phyloP scores from a whole-genome alignment of 2,113 vertebrate genomes.

The Eptesicus fuscus region DNA sequence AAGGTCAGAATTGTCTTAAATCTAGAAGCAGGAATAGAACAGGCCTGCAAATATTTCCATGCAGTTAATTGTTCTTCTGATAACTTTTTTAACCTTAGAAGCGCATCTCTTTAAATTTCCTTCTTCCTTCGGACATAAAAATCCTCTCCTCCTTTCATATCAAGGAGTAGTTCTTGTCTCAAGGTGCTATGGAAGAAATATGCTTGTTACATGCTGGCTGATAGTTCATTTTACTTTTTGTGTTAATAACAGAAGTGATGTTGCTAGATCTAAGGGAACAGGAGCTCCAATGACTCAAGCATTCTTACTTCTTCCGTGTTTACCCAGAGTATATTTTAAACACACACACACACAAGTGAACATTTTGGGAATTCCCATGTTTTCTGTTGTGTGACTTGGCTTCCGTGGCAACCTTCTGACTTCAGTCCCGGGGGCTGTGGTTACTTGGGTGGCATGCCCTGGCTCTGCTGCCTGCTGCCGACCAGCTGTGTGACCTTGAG shows the following conservation, averaged over 20 bases:
- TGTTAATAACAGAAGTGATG: neutral
- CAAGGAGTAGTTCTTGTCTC: neutral
- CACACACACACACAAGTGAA: neutral
- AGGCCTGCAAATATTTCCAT: neutral
- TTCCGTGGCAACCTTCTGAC: constrained; percentile 34
- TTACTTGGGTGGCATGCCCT: neutral
- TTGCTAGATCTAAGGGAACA: neutral
- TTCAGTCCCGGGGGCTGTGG: neutral
- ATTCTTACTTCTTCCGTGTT: neutral
- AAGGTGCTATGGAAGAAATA: neutral
- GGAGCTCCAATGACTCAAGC: neutral
- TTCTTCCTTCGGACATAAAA: neutral
- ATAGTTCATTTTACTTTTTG: neutral
- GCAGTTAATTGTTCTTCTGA: neutral
- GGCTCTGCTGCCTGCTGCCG: neutral
- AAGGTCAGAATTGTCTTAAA: neutral
- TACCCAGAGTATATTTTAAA: neutral
- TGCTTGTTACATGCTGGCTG: neutral
- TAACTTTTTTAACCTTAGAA: neutral
- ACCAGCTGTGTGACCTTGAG: neutral
- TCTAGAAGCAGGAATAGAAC: neutral
- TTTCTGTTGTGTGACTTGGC: constrained; percentile 53
- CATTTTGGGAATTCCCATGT: constrained; percentile 52
- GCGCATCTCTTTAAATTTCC: neutral
- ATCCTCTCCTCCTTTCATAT: neutral